Evolutionary conservation across 2,888 invertebrate species (phyloP), one percentile per base, ranked within the genome.

Genomic region (Chirona hameri): DNA sequence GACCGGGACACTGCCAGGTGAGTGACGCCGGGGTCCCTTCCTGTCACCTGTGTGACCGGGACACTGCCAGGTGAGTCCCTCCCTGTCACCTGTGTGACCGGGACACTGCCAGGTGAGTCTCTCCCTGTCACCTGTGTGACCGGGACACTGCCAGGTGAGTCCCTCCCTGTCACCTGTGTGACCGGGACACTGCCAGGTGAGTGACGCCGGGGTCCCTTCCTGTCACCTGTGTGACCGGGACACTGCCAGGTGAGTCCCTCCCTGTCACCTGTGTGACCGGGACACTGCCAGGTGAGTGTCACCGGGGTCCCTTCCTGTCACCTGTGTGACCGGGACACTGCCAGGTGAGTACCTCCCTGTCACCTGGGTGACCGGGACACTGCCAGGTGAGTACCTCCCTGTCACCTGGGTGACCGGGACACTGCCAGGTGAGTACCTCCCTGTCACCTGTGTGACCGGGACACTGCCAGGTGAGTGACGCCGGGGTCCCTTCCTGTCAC

Each of bases 81-180:
- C n/a, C n/a, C n/a, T n/a, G n/a, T n/a, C n/a, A n/a, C n/a, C n/a
- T n/a, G n/a, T n/a, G n/a, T n/a, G n/a, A n/a, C 15, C 72, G 72
- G 15, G 14, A 4, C 31, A 5, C n/a, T n/a, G n/a, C n/a, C n/a
- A n/a, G n/a, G n/a, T n/a, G n/a, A 3, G 31, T 0, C 27, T 0
- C 29, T 18, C 18, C 4, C 14, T 72, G 72, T 31, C 72, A 72
- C 2, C 29, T 31, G 18, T 72, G 72, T 31, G 72, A 72, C 15
- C 29, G 72, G 0, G 15, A 18, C 18, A 5, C 4, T 18, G 15
- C 72, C 72, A 72, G 18, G 72, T 72, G 31, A 72, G n/a, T n/a
- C n/a, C n/a, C n/a, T 18, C 18, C 4, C 14, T 72, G 72, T 31
- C 72, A 72, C 2, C 29, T 31, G 18, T 72, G 72, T 31, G 72